Evolutionary conservation across 2,888 invertebrate genomes (phyloP).

Genomic region (Malacosoma neustria): DNA sequence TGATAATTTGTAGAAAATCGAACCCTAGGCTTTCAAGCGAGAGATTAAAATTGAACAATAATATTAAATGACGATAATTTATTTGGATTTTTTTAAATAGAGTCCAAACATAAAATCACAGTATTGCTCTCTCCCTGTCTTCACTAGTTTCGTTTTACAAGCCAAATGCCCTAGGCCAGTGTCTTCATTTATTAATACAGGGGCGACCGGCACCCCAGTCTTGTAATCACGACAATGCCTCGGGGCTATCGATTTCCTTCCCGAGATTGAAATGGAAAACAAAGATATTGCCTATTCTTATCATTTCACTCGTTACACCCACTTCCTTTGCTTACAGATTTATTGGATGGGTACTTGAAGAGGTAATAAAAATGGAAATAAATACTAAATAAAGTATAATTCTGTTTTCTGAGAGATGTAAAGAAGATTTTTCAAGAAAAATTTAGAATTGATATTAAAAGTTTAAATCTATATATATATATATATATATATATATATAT

Average conservation of each 20-base stretch:
- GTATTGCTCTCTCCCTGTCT: too few species aligned
- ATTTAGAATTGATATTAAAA: not conserved
- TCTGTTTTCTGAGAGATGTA: too few species aligned
- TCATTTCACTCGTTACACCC: conserved; percentile 23
- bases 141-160: not conserved
- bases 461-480: not conserved
- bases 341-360: conserved; percentile 7
- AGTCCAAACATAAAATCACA: too few species aligned
- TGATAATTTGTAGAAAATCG: too few species aligned
- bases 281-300: conserved; percentile 49
- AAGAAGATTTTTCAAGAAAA: not conserved
- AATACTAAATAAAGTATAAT: too few species aligned
- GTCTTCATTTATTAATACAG: conserved; percentile 44
- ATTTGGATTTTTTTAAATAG: too few species aligned
- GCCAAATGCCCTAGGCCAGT: not conserved
- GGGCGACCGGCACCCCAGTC: conserved; percentile 29
- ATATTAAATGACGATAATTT: too few species aligned
- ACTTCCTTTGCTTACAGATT: conserved; percentile 15
- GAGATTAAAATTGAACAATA: too few species aligned
- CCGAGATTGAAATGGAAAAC: conserved; percentile 61
- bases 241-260: conserved; percentile 54
- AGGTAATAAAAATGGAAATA: too few species aligned
- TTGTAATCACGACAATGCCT: conserved; percentile 45
- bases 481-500: not conserved
- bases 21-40: too few species aligned